phyloP scores from a whole-genome alignment of 1,140 invertebrate genomes.

The Grapholita molesta region DNA sequence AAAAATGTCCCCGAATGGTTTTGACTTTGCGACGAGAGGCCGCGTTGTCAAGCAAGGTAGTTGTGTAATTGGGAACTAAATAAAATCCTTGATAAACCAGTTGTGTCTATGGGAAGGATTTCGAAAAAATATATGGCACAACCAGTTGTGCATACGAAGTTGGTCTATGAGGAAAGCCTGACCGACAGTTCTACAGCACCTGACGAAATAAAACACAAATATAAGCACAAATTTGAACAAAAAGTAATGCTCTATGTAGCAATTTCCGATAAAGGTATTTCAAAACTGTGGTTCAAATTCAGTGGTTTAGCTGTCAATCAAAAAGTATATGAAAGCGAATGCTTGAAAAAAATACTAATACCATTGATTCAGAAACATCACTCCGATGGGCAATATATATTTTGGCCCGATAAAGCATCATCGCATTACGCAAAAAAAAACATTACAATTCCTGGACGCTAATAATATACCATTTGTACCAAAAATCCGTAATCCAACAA shows the following conservation, averaged over 20 bases:
- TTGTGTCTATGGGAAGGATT: no score
- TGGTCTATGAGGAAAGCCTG: no score
- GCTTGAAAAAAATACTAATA: background rate
- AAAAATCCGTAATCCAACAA: background rate
- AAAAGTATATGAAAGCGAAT: background rate
- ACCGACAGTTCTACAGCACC: background rate
- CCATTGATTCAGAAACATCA: background rate
- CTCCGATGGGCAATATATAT: background rate
- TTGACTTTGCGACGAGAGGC: no score
- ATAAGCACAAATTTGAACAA: background rate
- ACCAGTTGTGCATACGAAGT: no score
- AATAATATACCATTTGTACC: background rate
- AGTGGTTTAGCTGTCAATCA: background rate
- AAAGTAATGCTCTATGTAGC: background rate
- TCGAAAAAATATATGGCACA: no score
- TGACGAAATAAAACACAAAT: background rate
- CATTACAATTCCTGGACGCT: background rate
- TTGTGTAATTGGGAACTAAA: no score
- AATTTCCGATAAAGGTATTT: background rate
- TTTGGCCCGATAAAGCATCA: background rate
- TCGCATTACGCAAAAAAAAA: background rate
- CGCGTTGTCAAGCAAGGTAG: no score
- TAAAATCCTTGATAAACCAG: no score
- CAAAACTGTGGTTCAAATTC: background rate
- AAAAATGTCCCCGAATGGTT: no score